Evolutionary conservation across 2,797 vertebrate genomes (phyloP), one percentile per base, ranked within the genome.

Genomic region (Taenioides sp.): DNA sequence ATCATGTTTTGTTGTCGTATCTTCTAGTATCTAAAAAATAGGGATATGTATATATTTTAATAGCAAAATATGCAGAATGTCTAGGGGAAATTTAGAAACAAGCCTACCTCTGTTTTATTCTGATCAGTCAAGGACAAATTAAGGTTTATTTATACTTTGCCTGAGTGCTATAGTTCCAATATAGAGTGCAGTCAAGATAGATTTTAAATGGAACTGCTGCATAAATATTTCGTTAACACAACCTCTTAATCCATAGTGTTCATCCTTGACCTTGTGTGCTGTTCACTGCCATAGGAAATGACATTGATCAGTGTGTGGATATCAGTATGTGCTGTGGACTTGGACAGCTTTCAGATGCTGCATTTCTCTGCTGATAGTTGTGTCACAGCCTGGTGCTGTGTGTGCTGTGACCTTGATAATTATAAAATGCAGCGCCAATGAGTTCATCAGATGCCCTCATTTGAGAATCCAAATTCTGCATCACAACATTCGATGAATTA

Each of bases 251-350:
- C n/a, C 22, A 57, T 27, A 27, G 57, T 27, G 25, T 27, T 5
- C 23, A 27, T 9, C 43, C 2, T 68, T 65, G 80, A 76, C 75
- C 72, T 67, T 0, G 20, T 66, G 28, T 62, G 40, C 40, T 3
- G 18, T 76, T 65, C 76, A 59, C 60, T 57, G 25, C 61, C 68
- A 70, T 67, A 73, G 80, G 84, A 85, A 59, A 59, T 28, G 77
- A 60, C 76, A 83, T 79, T 16, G 76, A 84, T 78, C 10, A 3
- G 22, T 23, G 54, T 10, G 71, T 71, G 83, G 74, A 79, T 86
- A 81, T 80, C 83, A 70, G 79, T 78, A 79, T 78, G 68, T 4
- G 52, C 49, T 18, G 74, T 37, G 70, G 71, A 68, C 59, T 75
- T 25, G 64, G 14, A 37, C 50, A 68, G 69, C 31, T 65, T 50